Base-by-base conservation (phyloP, 1,140 invertebrate species). In the Gryon sp. region DNA sequence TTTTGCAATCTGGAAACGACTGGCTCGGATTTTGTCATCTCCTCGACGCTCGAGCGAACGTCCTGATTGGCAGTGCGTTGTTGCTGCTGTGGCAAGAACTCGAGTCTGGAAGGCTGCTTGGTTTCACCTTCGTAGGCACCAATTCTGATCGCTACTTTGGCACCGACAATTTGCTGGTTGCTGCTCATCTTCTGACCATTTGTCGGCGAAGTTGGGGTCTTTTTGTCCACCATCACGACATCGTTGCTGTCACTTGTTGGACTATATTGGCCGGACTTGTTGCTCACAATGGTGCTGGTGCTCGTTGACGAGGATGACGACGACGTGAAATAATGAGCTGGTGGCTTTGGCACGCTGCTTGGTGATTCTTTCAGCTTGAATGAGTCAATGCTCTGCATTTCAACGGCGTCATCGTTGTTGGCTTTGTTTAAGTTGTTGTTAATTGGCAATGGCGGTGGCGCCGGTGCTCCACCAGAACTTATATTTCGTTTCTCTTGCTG, bases 331-430 rank as follows among this genome's bases (percentile, higher is more conserved):
- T 94, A 94, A 20, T 92, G 92, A 4, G 90, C 87, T 18, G 92
- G 93, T 24, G 92, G 92, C 80, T 91, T 92, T 11, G 92, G 92
- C 52, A 89, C 88, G 3, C 89, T 88, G 4, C 83, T 84, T 0
- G 91, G 90, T 7, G 87, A 83, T 74, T 93, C 92, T 32, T 92
- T 93, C 30, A 94, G 79, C 78, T 92, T 92, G 82, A 92, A 93
- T 0, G 93, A 94, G 82, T 94, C 93, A 43, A 94, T 85, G 11
- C 93, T 93, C 76, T 93, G 92, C 90, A 94, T 91, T 81, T 94
- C 93, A 5, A 92, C 90, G 1, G 83, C 87, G 60, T 92, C 91
- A 6, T 89, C 86, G 24, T 55, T 82, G 26, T 19, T 73, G n/a
- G n/a, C n/a, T 40, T 82, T 76, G 76, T 88, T 88, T 11, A 85